These are phyloP conservation scores for Chromoteleia sp. DNA, from an alignment of 2,888 invertebrate species.

Conservation along the genomic window DNA sequence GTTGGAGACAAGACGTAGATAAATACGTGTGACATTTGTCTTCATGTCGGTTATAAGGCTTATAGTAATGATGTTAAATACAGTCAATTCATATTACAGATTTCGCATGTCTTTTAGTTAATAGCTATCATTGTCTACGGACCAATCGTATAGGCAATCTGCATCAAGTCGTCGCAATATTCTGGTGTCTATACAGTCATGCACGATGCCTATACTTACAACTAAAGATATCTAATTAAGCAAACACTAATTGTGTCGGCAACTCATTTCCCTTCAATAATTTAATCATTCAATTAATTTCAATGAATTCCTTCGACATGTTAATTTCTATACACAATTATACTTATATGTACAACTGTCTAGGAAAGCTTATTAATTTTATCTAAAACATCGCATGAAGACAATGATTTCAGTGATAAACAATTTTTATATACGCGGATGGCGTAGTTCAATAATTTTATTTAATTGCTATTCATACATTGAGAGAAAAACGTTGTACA, in stretches of 20 bases:
- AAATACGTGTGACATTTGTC: constrained; percentile 65
- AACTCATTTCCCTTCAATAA: constrained; percentile 47
- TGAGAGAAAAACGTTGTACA: too few species aligned
- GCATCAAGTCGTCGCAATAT: constrained; percentile 55
- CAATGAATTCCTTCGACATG: constrained; percentile 34
- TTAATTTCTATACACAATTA: constrained; percentile 62
- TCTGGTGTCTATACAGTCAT: constrained; percentile 62
- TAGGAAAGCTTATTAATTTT: constrained; percentile 61
- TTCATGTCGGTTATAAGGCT: constrained; percentile 65
- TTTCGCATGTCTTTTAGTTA: constrained; percentile 61
- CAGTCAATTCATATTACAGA: constrained; percentile 62
- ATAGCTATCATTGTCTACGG: constrained; percentile 64
- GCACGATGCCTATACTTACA: constrained; percentile 69
- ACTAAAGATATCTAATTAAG: constrained; percentile 66
- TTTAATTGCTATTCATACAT: too few species aligned
- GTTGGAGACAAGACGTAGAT: constrained; percentile 65
- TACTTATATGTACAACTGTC: constrained; percentile 62
- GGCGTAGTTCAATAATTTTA: not conserved
- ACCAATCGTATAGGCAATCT: constrained; percentile 68
- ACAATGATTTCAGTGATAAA: constrained; percentile 64
- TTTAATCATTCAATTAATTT: constrained; percentile 56
- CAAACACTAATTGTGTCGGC: constrained; percentile 54
- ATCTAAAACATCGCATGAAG: constrained; percentile 67
- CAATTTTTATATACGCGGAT: constrained; percentile 23
- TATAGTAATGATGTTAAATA: constrained; percentile 63